Evolutionary conservation across 2,888 invertebrate species (phyloP).

Genomic region (Lepidonotus clava): DNA sequence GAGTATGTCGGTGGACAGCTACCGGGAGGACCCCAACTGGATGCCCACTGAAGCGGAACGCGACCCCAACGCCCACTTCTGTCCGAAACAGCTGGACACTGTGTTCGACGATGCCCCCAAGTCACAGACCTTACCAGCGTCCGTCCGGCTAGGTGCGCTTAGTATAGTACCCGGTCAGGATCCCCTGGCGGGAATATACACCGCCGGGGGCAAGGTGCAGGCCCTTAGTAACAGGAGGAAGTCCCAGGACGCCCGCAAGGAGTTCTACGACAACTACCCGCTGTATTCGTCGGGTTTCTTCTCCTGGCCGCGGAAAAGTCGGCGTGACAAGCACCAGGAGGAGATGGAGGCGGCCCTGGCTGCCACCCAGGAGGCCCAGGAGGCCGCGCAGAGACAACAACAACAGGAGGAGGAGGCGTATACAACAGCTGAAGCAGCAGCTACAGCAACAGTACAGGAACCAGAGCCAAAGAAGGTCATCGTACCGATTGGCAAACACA

Average conservation of each 20-base stretch:
- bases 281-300: slow-evolving; percentile 18
- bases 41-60: background rate
- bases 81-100: slow-evolving; percentile 11
- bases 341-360: background rate
- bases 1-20: slow-evolving; percentile 61
- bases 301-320: slow-evolving; percentile 45
- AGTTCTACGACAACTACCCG: slow-evolving; percentile 63
- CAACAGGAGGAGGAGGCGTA: background rate
- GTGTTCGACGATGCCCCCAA: slow-evolving; percentile 60
- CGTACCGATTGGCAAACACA: background rate
- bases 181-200: background rate
- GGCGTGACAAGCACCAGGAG: background rate
- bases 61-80: background rate
- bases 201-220: slow-evolving; percentile 4
- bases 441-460: background rate
- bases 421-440: background rate
- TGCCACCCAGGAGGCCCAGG: background rate
- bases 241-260: slow-evolving; percentile 56
- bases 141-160: slow-evolving; percentile 57
- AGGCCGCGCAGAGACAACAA: background rate
- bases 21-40: slow-evolving; percentile 3
- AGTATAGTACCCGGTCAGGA: slow-evolving; percentile 50
- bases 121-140: slow-evolving; percentile 61
- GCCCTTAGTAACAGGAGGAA: background rate
- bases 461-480: slow-evolving; percentile 6